A percentile compares a stretch with the other conserved stretches of the same genome.
These are phyloP conservation scores for Valencia hispanica DNA, from an alignment of 2,797 vertebrate genomes.

Conservation along the genomic window DNA sequence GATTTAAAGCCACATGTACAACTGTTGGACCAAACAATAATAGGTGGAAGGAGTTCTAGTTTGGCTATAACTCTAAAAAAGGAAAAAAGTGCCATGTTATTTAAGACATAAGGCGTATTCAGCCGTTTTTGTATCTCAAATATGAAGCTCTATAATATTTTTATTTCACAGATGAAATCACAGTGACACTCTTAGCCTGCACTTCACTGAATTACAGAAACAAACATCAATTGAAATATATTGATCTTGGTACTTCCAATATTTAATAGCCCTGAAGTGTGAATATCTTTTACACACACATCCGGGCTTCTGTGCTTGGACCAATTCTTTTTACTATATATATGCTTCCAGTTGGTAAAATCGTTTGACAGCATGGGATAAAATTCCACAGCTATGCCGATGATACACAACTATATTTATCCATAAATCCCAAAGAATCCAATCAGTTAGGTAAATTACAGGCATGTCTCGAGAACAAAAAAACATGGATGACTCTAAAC, in stretches of 20 bases:
- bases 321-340: too few species aligned
- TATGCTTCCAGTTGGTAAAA: too few species aligned
- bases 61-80: conserved; percentile 6
- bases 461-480: too few species aligned
- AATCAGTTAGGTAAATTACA: too few species aligned
- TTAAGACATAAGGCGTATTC: conserved; percentile 22
- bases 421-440: too few species aligned
- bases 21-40: conserved; percentile 26
- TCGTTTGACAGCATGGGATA: too few species aligned
- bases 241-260: not conserved
- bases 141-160: conserved; percentile 43
- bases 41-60: conserved; percentile 16
- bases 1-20: conserved; percentile 34
- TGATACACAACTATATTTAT: too few species aligned
- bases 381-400: too few species aligned
- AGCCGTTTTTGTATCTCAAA: conserved; percentile 9
- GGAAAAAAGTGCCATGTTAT: not conserved
- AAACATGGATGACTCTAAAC: too few species aligned
- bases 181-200: conserved; percentile 43
- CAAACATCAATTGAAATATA: not conserved
- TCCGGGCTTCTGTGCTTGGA: too few species aligned
- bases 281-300: too few species aligned
- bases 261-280: too few species aligned
- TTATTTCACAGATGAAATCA: conserved; percentile 62
- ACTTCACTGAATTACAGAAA: not conserved